These are phyloP conservation scores for Charanyca ferruginea DNA, from an alignment of 2,888 invertebrate species.

Conservation along the genomic window DNA sequence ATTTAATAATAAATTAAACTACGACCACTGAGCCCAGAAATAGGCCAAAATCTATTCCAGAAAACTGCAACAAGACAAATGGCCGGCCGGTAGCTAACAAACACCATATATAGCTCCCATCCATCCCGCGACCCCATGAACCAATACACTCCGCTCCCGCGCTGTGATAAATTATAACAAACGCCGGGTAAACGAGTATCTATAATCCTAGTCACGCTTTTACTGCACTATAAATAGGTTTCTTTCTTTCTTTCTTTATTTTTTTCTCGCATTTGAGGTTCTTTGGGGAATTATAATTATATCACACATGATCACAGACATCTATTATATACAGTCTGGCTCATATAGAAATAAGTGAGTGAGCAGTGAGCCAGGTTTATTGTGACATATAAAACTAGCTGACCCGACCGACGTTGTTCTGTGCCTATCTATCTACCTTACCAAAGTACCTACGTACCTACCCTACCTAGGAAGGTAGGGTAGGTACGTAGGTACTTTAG, in stretches of 20 bases:
- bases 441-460: too few species aligned
- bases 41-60: background rate
- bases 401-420: too few species aligned
- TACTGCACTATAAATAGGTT: background rate
- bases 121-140: conserved; percentile 28
- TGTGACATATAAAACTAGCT: too few species aligned
- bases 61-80: conserved; percentile 39
- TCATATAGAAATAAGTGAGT: too few species aligned
- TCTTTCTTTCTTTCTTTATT: conserved; percentile 3
- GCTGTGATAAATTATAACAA: conserved; percentile 47
- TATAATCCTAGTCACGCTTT: conserved; percentile 2
- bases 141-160: conserved; percentile 42
- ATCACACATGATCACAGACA: background rate
- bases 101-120: conserved; percentile 41
- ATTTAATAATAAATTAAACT: background rate
- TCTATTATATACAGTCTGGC: background rate
- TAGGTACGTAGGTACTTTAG: too few species aligned
- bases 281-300: background rate
- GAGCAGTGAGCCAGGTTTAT: too few species aligned
- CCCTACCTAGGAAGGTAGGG: too few species aligned
- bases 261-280: background rate
- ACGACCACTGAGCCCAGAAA: background rate
- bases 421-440: too few species aligned
- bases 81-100: conserved; percentile 24
- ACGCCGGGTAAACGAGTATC: conserved; percentile 10